Evolutionary conservation across 2,888 invertebrate species (phyloP).

Genomic region (Flexamia atlantica): DNA sequence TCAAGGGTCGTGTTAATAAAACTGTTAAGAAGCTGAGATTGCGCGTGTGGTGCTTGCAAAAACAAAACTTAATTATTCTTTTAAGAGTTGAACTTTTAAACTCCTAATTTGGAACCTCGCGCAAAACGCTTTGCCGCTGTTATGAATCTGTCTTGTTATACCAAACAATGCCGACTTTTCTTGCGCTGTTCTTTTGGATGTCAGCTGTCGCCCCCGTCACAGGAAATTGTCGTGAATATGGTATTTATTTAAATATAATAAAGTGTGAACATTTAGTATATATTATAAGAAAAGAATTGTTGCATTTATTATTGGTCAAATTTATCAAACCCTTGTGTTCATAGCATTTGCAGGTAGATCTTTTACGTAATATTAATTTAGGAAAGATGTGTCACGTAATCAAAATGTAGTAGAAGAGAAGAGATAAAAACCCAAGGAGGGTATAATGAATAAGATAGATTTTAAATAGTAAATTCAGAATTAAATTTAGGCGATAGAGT

Average conservation of each 20-base stretch:
- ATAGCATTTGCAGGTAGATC: too few relatives aligned
- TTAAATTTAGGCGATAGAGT: too few relatives aligned
- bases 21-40: slow-evolving; percentile 5
- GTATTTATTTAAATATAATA: neutral
- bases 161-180: neutral
- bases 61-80: slow-evolving; percentile 31
- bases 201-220: neutral
- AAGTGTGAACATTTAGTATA: too few relatives aligned
- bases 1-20: neutral
- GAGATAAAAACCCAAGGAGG: too few relatives aligned
- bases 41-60: neutral
- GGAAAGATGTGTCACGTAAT: too few relatives aligned
- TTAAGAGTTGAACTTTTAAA: slow-evolving; percentile 38
- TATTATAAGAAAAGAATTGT: too few relatives aligned
- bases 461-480: too few relatives aligned
- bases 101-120: slow-evolving; percentile 30
- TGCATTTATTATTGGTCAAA: too few relatives aligned
- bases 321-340: too few relatives aligned
- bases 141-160: slow-evolving; percentile 11
- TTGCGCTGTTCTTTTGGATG: neutral
- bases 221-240: neutral
- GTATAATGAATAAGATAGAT: too few relatives aligned
- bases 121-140: slow-evolving; percentile 19
- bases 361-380: too few relatives aligned
- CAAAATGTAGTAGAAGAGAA: too few relatives aligned